phyloP scores from a whole-genome alignment of 2,888 invertebrate genomes.

The Eueremaeus valkanovi region DNA sequence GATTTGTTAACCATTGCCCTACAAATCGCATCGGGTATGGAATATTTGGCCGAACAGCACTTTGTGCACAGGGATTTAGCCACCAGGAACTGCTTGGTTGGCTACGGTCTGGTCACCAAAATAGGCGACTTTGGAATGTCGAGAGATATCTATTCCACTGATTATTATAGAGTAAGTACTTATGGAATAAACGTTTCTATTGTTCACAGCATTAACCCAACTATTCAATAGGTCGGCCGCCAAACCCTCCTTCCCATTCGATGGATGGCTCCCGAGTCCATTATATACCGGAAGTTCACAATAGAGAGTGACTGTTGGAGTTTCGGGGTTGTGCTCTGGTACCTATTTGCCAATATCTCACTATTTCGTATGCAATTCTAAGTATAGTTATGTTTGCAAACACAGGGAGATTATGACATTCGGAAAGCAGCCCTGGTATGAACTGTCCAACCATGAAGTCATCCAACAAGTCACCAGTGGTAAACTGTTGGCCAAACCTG shows the following conservation, averaged over 20 bases:
- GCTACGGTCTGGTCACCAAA: constrained; percentile 53
- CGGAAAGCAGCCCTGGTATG: constrained; percentile 56
- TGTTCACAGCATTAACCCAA: background rate
- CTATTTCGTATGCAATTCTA: too few relatives aligned
- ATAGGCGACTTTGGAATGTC: constrained; percentile 55
- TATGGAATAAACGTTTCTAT: background rate
- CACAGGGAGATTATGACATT: constrained; percentile 54
- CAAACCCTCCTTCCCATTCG: constrained; percentile 54
- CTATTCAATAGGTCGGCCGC: constrained; percentile 51
- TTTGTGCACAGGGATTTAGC: constrained; percentile 59
- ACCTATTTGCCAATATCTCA: too few relatives aligned
- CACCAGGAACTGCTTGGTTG: constrained; percentile 58
- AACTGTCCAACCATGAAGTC: constrained; percentile 55
- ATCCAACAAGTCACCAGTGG: constrained; percentile 47
- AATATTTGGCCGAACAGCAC: constrained; percentile 58
- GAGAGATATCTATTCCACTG: constrained; percentile 53
- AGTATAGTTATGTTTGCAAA: too few relatives aligned
- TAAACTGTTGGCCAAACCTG: constrained; percentile 44
- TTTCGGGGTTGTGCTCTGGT: constrained; percentile 55
- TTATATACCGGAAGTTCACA: constrained; percentile 55
- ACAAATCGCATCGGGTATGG: constrained; percentile 58
- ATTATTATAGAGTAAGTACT: constrained; percentile 53
- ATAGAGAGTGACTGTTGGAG: constrained; percentile 56
- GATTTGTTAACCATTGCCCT: constrained; percentile 54
- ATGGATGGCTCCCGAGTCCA: constrained; percentile 56